These are phyloP conservation scores for Adelges cooleyi DNA, from an alignment of 1,140 invertebrate genomes.

Conservation along the genomic window DNA sequence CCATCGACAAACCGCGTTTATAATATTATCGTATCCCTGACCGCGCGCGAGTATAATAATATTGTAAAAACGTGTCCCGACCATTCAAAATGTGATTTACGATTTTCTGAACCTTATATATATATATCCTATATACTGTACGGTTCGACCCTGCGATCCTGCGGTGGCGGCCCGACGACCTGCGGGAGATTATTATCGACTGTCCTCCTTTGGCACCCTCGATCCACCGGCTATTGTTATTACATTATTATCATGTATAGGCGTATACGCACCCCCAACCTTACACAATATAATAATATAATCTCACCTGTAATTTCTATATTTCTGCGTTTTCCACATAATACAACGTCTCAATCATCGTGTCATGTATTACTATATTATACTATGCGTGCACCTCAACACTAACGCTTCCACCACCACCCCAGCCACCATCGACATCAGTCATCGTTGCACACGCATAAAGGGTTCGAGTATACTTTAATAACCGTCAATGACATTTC, in stretches of 20 bases:
- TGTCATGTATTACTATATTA: neutral
- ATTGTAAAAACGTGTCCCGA: neutral
- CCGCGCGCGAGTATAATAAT: no score
- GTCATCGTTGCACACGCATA: neutral
- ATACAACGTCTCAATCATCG: conserved; percentile 10
- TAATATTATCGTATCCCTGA: neutral
- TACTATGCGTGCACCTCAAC: no score
- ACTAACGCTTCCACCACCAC: no score
- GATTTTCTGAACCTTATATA: neutral
- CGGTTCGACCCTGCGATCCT: neutral
- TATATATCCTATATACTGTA: no score
- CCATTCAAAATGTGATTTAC: conserved; percentile 16
- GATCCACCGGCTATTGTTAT: neutral
- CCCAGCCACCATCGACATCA: no score
- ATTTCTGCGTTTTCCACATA: neutral
- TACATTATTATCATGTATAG: neutral
- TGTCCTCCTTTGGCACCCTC: conserved; percentile 19
- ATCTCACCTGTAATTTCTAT: conserved; percentile 20
- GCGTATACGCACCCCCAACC: neutral
- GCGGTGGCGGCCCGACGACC: conserved; percentile 8
- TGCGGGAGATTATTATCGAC: conserved; percentile 18
- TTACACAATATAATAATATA: conserved; percentile 8
- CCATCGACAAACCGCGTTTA: neutral
- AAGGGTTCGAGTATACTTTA: conserved; percentile 18
- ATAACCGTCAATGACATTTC: no score